Percentiles rank a stretch among this genome's conserved stretches.
Conservation (phyloP, 2,888 invertebrate species). For the Bombylius major region DNA sequence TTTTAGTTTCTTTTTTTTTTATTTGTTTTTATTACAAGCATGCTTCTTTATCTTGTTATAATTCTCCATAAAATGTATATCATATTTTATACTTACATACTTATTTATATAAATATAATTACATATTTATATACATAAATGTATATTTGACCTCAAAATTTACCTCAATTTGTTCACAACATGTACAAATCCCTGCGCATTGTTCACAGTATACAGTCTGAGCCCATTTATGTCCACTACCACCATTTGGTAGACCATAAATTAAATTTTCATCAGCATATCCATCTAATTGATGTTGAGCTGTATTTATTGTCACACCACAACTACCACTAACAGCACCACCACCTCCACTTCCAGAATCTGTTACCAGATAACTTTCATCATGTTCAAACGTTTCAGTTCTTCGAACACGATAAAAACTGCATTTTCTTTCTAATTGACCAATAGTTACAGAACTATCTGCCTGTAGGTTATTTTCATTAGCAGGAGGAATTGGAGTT, state of each 20-base stretch:
- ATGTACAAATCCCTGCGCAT: constrained; percentile 29
- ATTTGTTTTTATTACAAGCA: too few relatives aligned
- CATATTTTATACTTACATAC: too few relatives aligned
- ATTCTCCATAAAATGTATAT: too few relatives aligned
- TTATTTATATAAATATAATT: too few relatives aligned
- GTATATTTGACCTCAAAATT: neutral
- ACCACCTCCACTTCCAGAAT: neutral
- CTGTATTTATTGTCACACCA: constrained; percentile 3
- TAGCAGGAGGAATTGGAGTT: neutral
- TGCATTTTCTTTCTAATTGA: constrained; percentile 35
- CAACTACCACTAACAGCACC: neutral
- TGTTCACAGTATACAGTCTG: constrained; percentile 35
- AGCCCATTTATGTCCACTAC: constrained; percentile 28
- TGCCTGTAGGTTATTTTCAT: neutral
- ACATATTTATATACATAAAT: too few relatives aligned
- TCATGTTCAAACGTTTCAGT: constrained; percentile 11
- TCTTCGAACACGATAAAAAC: constrained; percentile 33
- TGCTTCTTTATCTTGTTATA: too few relatives aligned
- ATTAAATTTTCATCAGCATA: constrained; percentile 26
- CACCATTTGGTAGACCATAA: constrained; percentile 21
- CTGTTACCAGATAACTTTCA: neutral
- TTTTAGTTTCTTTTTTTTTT: too few relatives aligned
- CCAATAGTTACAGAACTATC: neutral
- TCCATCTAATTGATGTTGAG: constrained; percentile 26
- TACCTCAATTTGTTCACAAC: constrained; percentile 38